Conservation (phyloP, 1,140 invertebrate genomes). For the Popillia japonica region DNA sequence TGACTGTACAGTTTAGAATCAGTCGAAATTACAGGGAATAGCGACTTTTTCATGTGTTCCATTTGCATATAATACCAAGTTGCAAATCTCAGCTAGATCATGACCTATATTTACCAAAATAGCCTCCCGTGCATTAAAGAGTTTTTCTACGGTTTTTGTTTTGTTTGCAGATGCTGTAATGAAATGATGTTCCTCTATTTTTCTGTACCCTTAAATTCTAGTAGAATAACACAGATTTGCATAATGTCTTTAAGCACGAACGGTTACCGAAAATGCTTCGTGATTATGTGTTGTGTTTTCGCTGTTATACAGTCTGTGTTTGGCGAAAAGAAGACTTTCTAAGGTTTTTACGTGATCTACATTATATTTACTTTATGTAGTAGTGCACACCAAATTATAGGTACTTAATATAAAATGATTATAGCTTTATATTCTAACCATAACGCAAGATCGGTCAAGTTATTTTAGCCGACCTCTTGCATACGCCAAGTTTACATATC, state of each 20-base stretch:
- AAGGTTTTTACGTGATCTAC: too few relatives aligned
- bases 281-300: conserved; percentile 28
- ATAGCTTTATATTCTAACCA: too few relatives aligned
- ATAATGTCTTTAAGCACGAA: conserved; percentile 41
- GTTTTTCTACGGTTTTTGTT: conserved; percentile 11
- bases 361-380: too few relatives aligned
- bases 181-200: conserved; percentile 37
- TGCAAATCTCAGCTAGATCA: conserved; percentile 39
- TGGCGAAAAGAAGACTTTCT: background rate
- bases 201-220: conserved; percentile 26
- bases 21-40: conserved; percentile 37
- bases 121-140: conserved; percentile 30
- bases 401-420: too few relatives aligned
- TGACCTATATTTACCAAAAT: conserved; percentile 42
- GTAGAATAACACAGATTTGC: conserved; percentile 35
- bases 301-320: background rate
- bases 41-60: conserved; percentile 24
- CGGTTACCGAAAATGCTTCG: conserved; percentile 23
- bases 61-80: conserved; percentile 41
- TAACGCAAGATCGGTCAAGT: too few relatives aligned
- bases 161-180: conserved; percentile 39
- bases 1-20: conserved; percentile 30
- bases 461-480: too few relatives aligned
- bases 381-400: too few relatives aligned
- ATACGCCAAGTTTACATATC: too few relatives aligned